A percentile compares a stretch with the other conserved stretches of the same genome.
These are phyloP conservation scores for Nasua narica DNA, from an alignment of 2,797 vertebrate genomes.

Conservation along the genomic window DNA sequence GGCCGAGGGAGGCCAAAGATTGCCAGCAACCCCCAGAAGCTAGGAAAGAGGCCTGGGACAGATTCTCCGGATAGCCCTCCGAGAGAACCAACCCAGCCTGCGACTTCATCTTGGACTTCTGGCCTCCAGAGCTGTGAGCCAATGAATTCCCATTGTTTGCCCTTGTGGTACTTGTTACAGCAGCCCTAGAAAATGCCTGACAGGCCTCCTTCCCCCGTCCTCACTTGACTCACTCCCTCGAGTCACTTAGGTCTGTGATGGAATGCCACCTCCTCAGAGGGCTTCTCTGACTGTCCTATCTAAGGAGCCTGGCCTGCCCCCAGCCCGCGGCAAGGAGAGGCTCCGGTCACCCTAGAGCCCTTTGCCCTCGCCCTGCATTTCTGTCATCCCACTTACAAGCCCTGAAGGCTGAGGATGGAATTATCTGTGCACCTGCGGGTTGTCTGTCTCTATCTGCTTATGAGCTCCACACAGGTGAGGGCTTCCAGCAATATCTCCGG, in stretches of 20 bases:
- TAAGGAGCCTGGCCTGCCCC: neutral
- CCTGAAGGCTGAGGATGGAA: neutral
- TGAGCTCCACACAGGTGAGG: neutral
- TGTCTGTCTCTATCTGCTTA: neutral
- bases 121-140: neutral
- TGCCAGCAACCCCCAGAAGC: neutral
- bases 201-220: neutral
- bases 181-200: neutral
- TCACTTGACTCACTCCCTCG: neutral
- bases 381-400: neutral
- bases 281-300: neutral
- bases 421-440: neutral
- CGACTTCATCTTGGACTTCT: neutral
- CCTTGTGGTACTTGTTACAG: neutral
- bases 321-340: no score
- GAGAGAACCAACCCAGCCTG: neutral
- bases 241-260: neutral
- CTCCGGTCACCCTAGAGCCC: neutral
- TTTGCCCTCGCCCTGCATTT: neutral
- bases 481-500: neutral
- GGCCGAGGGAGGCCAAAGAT: neutral
- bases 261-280: neutral
- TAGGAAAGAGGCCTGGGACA: neutral
- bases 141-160: neutral
- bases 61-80: neutral